These are phyloP conservation scores for Sebastes elongatus DNA, from an alignment of 2,797 vertebrate species.

Conservation along the genomic window DNA sequence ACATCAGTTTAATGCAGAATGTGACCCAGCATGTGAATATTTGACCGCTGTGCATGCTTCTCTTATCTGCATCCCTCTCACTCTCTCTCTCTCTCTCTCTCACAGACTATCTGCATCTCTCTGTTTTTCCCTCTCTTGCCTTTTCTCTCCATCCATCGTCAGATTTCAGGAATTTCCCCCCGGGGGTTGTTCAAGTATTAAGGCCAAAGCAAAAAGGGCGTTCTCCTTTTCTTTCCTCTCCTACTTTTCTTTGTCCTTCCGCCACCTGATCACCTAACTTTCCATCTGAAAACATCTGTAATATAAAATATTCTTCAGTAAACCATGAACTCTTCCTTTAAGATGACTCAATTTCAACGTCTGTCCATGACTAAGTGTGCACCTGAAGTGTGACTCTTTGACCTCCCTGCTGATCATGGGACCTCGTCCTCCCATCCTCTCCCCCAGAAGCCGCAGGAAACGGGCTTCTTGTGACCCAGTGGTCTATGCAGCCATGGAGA, in stretches of 20 bases:
- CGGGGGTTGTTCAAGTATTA: conserved; percentile 48
- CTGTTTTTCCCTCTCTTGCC: conserved; percentile 33
- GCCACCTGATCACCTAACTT: conserved; percentile 1
- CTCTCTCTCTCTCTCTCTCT: conserved; percentile 26
- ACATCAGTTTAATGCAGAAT: conserved; percentile 77
- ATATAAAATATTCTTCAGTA: conserved; percentile 2
- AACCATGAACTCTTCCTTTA: neutral
- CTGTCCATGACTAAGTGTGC: conserved; percentile 18
- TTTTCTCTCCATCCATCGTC: conserved; percentile 61
- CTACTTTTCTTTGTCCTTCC: neutral
- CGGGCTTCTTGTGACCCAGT: conserved; percentile 76
- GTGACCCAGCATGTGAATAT: conserved; percentile 81
- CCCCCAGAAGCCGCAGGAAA: conserved; percentile 65
- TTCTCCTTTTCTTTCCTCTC: conserved; percentile 7
- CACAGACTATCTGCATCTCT: conserved; percentile 46
- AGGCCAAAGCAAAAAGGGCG: conserved; percentile 47
- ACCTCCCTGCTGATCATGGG: conserved; percentile 70
- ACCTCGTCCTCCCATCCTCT: conserved; percentile 56
- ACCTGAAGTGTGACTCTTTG: conserved; percentile 72
- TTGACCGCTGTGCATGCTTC: conserved; percentile 74
- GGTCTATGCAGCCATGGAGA: conserved; percentile 66
- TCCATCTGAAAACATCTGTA: neutral
- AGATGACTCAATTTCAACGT: neutral
- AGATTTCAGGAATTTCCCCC: conserved; percentile 78
- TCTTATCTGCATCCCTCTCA: conserved; percentile 73